Conservation (phyloP, 2,113 vertebrate genomes). For the Sula dactylatra region DNA sequence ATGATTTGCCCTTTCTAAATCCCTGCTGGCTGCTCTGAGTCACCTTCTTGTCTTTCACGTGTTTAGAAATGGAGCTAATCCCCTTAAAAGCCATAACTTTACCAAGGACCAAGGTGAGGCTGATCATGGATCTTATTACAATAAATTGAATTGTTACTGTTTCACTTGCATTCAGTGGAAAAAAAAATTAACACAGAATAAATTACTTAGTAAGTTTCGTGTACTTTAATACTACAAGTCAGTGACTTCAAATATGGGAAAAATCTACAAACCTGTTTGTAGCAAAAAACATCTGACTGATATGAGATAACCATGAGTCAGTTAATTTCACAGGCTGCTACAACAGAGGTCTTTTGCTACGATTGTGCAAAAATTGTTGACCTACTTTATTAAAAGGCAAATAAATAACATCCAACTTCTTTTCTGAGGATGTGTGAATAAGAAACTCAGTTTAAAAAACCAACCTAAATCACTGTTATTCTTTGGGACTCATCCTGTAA, state of each 20-base stretch:
- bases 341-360: background rate
- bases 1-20: background rate
- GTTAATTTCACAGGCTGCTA: background rate
- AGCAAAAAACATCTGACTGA: background rate
- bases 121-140: background rate
- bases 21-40: background rate
- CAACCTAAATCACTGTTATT: background rate
- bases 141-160: background rate
- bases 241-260: background rate
- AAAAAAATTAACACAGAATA: background rate
- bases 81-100: background rate
- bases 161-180: background rate
- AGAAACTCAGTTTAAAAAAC: background rate
- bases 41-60: background rate
- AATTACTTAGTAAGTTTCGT: background rate
- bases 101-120: background rate
- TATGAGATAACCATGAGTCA: background rate
- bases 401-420: background rate
- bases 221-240: background rate
- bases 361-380: background rate
- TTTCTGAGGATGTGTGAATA: background rate
- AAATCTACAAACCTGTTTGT: background rate
- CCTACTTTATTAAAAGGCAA: background rate
- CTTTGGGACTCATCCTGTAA: conserved; percentile 7
- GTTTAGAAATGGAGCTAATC: background rate